Evolutionary conservation across 2,113 vertebrate genomes (phyloP).

Genomic region (Sorex araneus): DNA sequence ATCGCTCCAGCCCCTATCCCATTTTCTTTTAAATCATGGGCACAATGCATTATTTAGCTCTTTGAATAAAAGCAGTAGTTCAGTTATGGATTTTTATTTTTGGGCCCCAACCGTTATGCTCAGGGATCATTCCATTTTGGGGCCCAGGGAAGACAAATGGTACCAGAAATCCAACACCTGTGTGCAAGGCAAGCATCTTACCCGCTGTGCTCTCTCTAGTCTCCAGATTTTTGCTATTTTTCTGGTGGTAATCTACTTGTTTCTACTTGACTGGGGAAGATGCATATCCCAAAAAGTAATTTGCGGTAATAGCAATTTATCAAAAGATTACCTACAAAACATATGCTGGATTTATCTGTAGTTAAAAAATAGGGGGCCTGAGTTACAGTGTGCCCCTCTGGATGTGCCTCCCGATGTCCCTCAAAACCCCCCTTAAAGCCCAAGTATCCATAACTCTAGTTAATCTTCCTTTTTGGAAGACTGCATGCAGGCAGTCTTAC

Average conservation of each 20-base stretch:
- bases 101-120: too few species aligned
- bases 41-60: slow-evolving; percentile 43
- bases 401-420: too few species aligned
- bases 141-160: too few species aligned
- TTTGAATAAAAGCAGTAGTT: slow-evolving; percentile 47
- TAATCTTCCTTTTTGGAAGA: background rate
- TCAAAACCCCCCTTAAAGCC: background rate
- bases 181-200: too few species aligned
- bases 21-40: slow-evolving; percentile 7
- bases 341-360: slow-evolving; percentile 8
- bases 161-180: too few species aligned
- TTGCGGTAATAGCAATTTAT: slow-evolving; percentile 43
- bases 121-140: too few species aligned
- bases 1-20: too few species aligned
- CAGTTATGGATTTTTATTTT: slow-evolving; percentile 55
- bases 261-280: slow-evolving; percentile 19
- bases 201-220: too few species aligned
- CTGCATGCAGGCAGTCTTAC: too few species aligned
- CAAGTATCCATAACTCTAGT: slow-evolving; percentile 12
- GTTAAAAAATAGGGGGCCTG: too few species aligned
- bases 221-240: too few species aligned
- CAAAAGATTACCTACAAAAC: slow-evolving; percentile 3
- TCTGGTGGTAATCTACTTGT: background rate
- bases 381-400: too few species aligned
- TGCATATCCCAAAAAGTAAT: slow-evolving; percentile 10